A percentile compares a stretch with the other conserved stretches of the same genome.
Evolutionary conservation across 1,140 invertebrate species (phyloP).

Genomic region (Drosophila nebulosa): DNA sequence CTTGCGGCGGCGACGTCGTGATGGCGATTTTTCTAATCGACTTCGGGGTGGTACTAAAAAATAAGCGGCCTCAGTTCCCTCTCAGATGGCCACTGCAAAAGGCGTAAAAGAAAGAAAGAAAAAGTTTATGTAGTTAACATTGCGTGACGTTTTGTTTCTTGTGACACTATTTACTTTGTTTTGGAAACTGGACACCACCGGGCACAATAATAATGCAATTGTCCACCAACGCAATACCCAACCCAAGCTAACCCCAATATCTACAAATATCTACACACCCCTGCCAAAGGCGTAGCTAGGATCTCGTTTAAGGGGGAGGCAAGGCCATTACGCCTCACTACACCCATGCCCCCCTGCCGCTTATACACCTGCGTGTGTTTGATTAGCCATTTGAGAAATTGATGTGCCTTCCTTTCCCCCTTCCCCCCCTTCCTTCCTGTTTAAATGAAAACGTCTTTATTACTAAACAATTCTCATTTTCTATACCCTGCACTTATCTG

Average conservation of each 20-base stretch:
- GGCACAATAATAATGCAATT: neutral
- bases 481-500: too few relatives aligned
- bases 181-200: neutral
- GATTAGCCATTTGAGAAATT: constrained; percentile 52
- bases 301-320: too few relatives aligned
- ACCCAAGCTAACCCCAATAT: too few relatives aligned
- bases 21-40: constrained; percentile 69
- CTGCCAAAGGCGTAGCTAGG: too few relatives aligned
- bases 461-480: neutral
- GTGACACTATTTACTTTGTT: neutral
- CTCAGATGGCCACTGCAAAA: neutral
- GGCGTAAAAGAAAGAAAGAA: neutral
- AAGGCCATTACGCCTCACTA: too few relatives aligned
- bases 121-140: neutral
- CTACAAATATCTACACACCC: too few relatives aligned
- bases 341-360: neutral
- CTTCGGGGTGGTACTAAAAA: constrained; percentile 57
- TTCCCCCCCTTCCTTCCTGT: neutral
- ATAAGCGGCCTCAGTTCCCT: constrained; percentile 24
- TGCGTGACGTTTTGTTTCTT: neutral
- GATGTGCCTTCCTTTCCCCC: constrained; percentile 10
- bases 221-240: neutral
- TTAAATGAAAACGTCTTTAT: neutral
- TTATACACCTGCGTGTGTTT: constrained; percentile 13
- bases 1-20: constrained; percentile 77